A percentile compares a stretch with the other conserved stretches of the same genome.
Evolutionary conservation across 2,113 vertebrate genomes (phyloP).

Genomic region (Poeciliopsis retropinna): DNA sequence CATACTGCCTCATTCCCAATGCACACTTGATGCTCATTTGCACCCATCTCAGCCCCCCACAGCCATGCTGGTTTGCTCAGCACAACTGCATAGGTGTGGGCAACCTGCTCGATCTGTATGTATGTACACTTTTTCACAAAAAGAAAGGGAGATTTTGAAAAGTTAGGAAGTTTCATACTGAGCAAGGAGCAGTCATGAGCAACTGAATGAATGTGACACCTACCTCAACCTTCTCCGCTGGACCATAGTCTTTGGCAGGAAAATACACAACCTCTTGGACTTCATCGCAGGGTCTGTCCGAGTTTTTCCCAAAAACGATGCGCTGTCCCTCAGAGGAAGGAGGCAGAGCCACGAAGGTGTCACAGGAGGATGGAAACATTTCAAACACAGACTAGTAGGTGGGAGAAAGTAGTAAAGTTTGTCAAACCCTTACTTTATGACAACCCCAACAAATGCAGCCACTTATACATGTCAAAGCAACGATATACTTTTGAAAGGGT

Average conservation of each 20-base stretch:
- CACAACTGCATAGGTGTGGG: conserved; percentile 86
- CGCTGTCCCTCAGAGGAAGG: conserved; percentile 82
- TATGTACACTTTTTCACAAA: conserved; percentile 88
- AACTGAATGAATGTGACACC: conserved; percentile 13
- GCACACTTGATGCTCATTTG: conserved; percentile 94
- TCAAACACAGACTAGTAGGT: background rate
- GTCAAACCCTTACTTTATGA: background rate
- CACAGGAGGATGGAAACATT: conserved; percentile 87
- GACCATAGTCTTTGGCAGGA: conserved; percentile 75
- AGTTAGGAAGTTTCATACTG: background rate
- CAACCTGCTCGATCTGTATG: conserved; percentile 86
- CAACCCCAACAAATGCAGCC: background rate
- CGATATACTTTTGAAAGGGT: background rate
- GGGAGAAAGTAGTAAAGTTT: background rate
- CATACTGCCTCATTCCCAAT: conserved; percentile 97
- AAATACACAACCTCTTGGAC: conserved; percentile 91
- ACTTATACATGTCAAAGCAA: background rate
- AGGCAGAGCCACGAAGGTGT: conserved; percentile 94
- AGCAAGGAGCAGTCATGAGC: conserved; percentile 1
- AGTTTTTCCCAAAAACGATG: conserved; percentile 95
- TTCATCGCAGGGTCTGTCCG: conserved; percentile 91
- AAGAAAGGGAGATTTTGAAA: background rate
- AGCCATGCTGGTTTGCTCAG: conserved; percentile 96
- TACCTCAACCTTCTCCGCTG: conserved; percentile 85
- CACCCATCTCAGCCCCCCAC: conserved; percentile 98